These are phyloP conservation scores for Procavia capensis DNA, from an alignment of 2,113 vertebrate genomes.

Conservation along the genomic window DNA sequence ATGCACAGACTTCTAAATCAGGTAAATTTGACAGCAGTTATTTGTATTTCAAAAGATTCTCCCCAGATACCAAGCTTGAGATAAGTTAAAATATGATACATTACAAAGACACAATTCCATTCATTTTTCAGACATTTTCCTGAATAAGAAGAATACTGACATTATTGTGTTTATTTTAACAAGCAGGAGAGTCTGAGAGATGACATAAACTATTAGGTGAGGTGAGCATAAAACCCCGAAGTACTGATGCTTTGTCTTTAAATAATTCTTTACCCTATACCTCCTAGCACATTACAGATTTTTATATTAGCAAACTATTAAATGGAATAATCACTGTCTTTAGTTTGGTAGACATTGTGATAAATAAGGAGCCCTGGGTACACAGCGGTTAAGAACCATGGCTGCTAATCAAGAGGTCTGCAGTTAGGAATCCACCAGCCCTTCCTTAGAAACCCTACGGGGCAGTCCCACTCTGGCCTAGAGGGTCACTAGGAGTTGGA, in stretches of 20 bases:
- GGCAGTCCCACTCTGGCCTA: too few species aligned
- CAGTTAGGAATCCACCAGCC: too few species aligned
- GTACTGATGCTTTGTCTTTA: neutral
- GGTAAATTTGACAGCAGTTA: neutral
- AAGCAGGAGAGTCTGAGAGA: neutral
- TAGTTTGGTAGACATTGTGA: neutral
- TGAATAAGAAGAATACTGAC: neutral
- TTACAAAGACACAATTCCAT: neutral
- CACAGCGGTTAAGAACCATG: too few species aligned
- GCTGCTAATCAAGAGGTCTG: too few species aligned
- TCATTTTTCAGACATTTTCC: slow-evolving; percentile 8
- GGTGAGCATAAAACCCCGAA: slow-evolving; percentile 20
- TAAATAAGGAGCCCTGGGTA: neutral
- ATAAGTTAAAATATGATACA: slow-evolving; percentile 18
- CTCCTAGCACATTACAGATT: neutral
- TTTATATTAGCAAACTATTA: neutral
- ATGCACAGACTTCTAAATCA: slow-evolving; percentile 10
- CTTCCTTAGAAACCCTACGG: too few species aligned
- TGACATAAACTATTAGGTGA: slow-evolving; percentile 5
- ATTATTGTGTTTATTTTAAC: neutral
- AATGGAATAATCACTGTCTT: neutral
- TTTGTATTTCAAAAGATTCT: slow-evolving; percentile 31
- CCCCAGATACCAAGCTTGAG: slow-evolving; percentile 33
- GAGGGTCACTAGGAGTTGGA: too few species aligned
- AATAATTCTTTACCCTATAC: neutral